Percentiles rank a stretch among this genome's conserved stretches.
phyloP scores from a whole-genome alignment of 2,797 vertebrate species.

The Brachyalestes nurse region DNA sequence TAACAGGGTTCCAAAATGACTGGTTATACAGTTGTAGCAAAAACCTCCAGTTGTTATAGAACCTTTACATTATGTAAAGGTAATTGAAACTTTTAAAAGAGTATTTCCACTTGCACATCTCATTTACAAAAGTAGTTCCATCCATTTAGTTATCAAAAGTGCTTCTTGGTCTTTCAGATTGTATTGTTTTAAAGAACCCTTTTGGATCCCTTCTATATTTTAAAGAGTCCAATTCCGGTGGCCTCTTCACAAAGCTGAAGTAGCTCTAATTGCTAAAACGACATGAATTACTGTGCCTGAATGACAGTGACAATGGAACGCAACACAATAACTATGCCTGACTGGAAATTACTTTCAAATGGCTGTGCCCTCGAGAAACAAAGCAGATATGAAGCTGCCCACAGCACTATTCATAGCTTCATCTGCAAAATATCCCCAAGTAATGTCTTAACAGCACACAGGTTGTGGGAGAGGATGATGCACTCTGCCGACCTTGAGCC shows the following conservation, averaged over 20 bases:
- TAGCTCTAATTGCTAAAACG: not conserved
- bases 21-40: too few species aligned
- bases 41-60: too few species aligned
- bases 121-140: too few species aligned
- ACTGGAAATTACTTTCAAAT: slow-evolving; percentile 1
- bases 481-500: not conserved
- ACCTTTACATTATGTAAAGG: too few species aligned
- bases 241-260: not conserved
- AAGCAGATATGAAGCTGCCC: not conserved
- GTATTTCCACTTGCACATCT: too few species aligned
- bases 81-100: too few species aligned
- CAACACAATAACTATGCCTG: not conserved
- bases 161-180: too few species aligned
- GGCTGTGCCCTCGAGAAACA: slow-evolving; percentile 2
- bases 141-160: too few species aligned
- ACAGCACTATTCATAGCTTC: slow-evolving; percentile 1
- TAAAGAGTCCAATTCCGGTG: too few species aligned
- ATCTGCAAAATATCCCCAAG: not conserved
- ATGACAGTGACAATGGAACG: not conserved
- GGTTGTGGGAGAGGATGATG: not conserved
- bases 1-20: too few species aligned
- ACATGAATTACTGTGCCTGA: not conserved
- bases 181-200: too few species aligned
- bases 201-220: too few species aligned
- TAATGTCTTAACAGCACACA: not conserved